These are phyloP conservation scores for Thinocorus orbignyianus DNA, from an alignment of 2,113 vertebrate genomes.

Conservation along the genomic window DNA sequence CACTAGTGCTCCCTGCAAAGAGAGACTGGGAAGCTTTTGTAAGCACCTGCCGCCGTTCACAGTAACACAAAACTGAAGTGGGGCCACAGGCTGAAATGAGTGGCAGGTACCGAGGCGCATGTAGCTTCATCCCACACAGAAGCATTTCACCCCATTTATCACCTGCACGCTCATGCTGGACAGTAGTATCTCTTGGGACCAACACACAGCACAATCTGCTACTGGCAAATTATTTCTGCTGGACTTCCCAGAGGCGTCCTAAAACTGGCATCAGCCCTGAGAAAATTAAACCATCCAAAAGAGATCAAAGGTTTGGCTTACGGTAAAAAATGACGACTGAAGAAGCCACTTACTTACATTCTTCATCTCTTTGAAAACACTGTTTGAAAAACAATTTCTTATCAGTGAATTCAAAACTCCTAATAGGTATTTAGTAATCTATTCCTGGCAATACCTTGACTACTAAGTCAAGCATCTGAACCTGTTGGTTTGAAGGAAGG, in stretches of 20 bases:
- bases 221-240: background rate
- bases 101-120: background rate
- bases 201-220: background rate
- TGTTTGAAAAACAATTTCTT: background rate
- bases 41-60: background rate
- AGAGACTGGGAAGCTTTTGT: background rate
- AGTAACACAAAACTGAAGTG: background rate
- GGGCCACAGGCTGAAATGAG: background rate
- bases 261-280: background rate
- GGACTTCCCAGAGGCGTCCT: background rate
- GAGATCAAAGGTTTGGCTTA: background rate
- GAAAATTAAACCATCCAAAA: background rate
- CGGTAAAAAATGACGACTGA: background rate
- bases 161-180: rapidly evolving
- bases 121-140: background rate
- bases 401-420: background rate
- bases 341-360: background rate
- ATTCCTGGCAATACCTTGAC: background rate
- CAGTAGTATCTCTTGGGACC: rapidly evolving
- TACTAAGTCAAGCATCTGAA: background rate
- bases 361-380: background rate
- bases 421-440: background rate
- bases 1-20: background rate
- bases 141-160: background rate
- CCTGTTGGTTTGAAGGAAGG: too few species aligned